Evolutionary conservation across 1,140 invertebrate genomes (phyloP).

Genomic region (Zelostemma sp.): DNA sequence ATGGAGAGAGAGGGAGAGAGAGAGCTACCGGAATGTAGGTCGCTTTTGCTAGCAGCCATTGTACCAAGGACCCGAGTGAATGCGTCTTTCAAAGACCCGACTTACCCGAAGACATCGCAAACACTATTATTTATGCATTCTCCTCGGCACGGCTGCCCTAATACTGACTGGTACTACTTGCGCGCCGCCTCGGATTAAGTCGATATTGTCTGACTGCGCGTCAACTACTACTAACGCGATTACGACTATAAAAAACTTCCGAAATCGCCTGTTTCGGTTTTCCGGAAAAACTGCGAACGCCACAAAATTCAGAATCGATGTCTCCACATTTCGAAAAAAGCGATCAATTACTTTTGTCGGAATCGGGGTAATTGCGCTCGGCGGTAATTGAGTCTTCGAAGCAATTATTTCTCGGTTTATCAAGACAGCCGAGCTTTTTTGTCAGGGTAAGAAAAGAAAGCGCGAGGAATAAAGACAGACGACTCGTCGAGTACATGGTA

Average conservation of each 20-base stretch:
- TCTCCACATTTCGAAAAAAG: too few relatives aligned
- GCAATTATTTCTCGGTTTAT: too few relatives aligned
- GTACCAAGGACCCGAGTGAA: conserved; percentile 31
- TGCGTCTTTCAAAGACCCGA: conserved; percentile 29
- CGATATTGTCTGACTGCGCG: conserved; percentile 32
- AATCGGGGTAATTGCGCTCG: too few relatives aligned
- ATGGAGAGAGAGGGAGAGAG: conserved; percentile 16
- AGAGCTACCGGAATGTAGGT: conserved; percentile 41
- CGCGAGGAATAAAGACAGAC: conserved; percentile 41
- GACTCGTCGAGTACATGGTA: conserved; percentile 45
- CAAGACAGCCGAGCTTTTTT: too few relatives aligned
- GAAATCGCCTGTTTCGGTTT: too few relatives aligned
- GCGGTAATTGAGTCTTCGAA: too few relatives aligned
- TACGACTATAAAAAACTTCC: too few relatives aligned
- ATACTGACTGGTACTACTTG: conserved; percentile 63
- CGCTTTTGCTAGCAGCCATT: conserved; percentile 26
- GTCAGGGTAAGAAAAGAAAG: conserved; percentile 2
- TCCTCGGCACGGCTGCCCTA: conserved; percentile 49
- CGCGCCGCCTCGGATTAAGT: conserved; percentile 39
- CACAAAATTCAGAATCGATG: too few relatives aligned
- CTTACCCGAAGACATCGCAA: conserved; percentile 28
- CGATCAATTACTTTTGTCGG: too few relatives aligned
- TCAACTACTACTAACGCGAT: conserved; percentile 9
- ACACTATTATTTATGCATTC: conserved; percentile 34
- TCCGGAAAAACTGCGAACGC: too few relatives aligned